Evolutionary conservation across 2,888 invertebrate genomes (phyloP), one percentile per base, ranked within the genome.

Genomic region (Cosmia pyralina): DNA sequence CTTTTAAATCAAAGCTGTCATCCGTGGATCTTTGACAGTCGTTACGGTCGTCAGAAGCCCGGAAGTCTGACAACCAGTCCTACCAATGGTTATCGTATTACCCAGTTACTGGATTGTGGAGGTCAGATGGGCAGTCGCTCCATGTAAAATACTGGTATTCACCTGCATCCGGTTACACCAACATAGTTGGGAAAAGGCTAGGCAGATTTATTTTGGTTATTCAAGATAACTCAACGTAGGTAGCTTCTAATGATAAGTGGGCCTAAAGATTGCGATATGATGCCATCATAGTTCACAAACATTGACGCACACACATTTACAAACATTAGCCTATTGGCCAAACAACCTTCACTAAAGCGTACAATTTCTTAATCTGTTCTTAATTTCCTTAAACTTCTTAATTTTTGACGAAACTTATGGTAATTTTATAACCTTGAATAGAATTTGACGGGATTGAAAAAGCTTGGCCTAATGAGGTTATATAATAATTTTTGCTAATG

Each of bases 351-450:
- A 28, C 44, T 28, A 52, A 69, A 69, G 15, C 60, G 15, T 69
- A 66, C 50, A 63, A 72, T 79, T 74, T 69, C 79, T 69, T 72
- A 81, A 80, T 69, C 34, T 28, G 59, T 82, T 70, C 79, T 64
- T 75, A 71, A 72, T 75, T 79, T 79, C 64, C 65, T 44, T 59
- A 57, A 67, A 74, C 44, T 44, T 48, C 48, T 2, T 50, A 59
- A 68, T 59, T 73, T 71, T 77, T 80, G 62, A 72, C 38, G 78
- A 79, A 83, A 68, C 64, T 15, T 66, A 67, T 69, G 65, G 58
- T 82, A 63, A 72, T 77, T 50, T 28, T 22, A 7, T 28, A 79
- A 72, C 82, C 68, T 79, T 79, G 77, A 70, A 48, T 2, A 48
- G 0, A 46, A 44, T 75, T 19, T 52, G 52, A 6, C 41, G 17